Evolutionary conservation across 2,888 invertebrate species (phyloP).

Genomic region (Marronus borbonicus): DNA sequence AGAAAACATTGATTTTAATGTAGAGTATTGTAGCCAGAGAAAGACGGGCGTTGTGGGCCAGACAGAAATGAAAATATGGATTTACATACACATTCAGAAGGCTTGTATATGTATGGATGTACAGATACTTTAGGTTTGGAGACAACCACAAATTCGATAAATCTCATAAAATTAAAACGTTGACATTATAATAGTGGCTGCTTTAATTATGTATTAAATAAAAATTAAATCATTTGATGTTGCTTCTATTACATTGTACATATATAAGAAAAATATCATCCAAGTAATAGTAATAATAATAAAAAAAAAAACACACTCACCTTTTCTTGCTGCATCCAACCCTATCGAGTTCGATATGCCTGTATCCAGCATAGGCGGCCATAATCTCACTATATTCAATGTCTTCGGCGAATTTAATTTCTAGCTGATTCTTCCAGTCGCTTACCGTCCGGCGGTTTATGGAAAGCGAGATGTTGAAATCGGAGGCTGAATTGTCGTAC

Average conservation of each 20-base stretch:
- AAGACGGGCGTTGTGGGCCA: neutral
- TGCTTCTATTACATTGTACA: too few relatives aligned
- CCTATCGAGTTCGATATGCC: conserved; percentile 95
- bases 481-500: neutral
- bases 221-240: too few relatives aligned
- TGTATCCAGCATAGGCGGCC: conserved; percentile 94
- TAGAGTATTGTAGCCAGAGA: conserved; percentile 9
- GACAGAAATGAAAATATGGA: neutral
- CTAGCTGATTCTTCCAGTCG: neutral
- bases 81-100: conserved; percentile 13
- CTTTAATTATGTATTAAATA: too few relatives aligned
- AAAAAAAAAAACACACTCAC: conserved; percentile 72
- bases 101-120: neutral
- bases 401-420: neutral
- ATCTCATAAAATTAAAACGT: conserved; percentile 2
- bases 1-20: conserved; percentile 31
- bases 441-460: neutral
- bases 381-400: conserved; percentile 70
- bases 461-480: neutral
- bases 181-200: too few relatives aligned
- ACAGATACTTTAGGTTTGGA: neutral
- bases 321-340: conserved; percentile 95
- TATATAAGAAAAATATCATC: too few relatives aligned
- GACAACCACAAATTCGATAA: too few relatives aligned
- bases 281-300: too few relatives aligned